These are phyloP conservation scores for Halcyon malimbica DNA, from an alignment of 2,113 vertebrate species.

Conservation along the genomic window DNA sequence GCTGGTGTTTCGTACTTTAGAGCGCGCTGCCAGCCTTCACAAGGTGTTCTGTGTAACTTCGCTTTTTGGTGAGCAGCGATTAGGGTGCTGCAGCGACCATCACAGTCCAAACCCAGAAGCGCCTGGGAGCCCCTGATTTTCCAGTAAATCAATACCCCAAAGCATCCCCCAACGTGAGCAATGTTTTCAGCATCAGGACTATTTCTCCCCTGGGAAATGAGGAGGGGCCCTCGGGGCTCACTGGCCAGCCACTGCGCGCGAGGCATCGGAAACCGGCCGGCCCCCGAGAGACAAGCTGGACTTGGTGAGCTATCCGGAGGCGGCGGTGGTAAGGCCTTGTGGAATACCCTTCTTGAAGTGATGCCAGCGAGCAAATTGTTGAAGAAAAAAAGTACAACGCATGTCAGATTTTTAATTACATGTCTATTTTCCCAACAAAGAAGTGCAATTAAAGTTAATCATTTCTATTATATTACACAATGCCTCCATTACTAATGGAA, in stretches of 20 bases:
- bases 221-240: background rate
- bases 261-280: rapidly evolving
- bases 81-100: too few relatives aligned
- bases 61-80: rapidly evolving
- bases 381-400: constrained; percentile 14
- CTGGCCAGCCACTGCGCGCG: background rate
- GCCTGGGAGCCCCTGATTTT: background rate
- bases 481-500: constrained; percentile 54
- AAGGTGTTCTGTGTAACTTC: background rate
- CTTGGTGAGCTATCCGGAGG: background rate
- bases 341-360: constrained; percentile 23
- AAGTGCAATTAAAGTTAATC: constrained; percentile 66
- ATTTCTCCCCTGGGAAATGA: background rate
- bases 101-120: too few relatives aligned
- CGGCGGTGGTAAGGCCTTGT: background rate
- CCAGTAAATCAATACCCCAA: background rate
- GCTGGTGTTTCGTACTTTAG: too few relatives aligned
- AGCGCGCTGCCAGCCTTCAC: too few relatives aligned
- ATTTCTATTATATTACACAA: constrained; percentile 61
- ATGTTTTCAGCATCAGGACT: background rate
- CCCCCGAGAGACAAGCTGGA: background rate
- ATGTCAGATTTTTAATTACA: constrained; percentile 68
- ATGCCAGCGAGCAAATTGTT: constrained; percentile 37
- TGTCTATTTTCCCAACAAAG: constrained; percentile 67
- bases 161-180: background rate